Base-by-base conservation (phyloP, 37 sponge, comb jelly and placozoan species). In the Crambe crambe region DNA sequence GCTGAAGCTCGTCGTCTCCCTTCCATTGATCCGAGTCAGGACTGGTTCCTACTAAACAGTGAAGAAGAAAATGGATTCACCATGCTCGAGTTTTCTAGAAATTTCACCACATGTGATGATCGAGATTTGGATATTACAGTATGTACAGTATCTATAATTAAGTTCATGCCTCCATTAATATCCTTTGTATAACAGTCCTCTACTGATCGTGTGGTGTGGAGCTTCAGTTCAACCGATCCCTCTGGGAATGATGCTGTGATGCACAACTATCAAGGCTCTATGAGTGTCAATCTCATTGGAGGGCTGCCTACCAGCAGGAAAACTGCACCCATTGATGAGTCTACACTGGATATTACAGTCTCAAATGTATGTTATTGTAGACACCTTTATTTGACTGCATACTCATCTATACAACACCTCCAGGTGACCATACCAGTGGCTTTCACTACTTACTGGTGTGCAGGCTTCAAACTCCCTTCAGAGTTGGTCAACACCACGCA, bases 401-500 rank as follows among this genome's bases (percentile, higher is more conserved):
- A n/a, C n/a, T n/a, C n/a, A n/a, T n/a, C n/a, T n/a, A n/a, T n/a
- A n/a, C n/a, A n/a, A n/a, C n/a, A n/a, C n/a, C n/a, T n/a, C n/a
- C 63, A 61, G 63, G 63, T 61, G 6, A 61, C 63, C 15, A 61
- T 61, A 8, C 63, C 63, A 61, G 6, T 8, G 6, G 63, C 6
- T 20, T 23, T 8, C 63, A 61, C 63, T 27, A 61, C 63, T 21
- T 61, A 61, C 75, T 74, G 75, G 75, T 74, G 75, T 30, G 12
- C 12, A 9, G 27, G 18, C 22, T 56, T 3, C 3, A 29, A 31
- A 57, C 37, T 74, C 21, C 75, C 75, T 54, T 32, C 47, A 30
- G 59, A 74, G 26, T 6, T 74, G 26, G 23, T 2, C 15, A 8
- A 30, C 38, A 6, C 26, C 18, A 57, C 58, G 12, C 15, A 21